Base-by-base conservation (phyloP, 2,113 vertebrate species). In the Sinocyclocheilus rhinocerous region DNA sequence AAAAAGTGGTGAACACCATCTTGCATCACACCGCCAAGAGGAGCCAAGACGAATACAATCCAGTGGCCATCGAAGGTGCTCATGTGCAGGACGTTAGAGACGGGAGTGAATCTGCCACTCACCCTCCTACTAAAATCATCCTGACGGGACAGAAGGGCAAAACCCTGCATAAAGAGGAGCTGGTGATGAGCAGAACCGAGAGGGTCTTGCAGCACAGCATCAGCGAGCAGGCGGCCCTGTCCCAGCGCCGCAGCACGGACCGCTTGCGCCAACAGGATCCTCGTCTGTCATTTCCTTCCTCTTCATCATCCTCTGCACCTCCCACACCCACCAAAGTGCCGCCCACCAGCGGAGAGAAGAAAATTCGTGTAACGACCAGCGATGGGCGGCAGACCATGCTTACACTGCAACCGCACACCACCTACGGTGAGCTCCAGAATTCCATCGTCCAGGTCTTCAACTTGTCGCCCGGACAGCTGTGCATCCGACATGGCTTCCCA, bases 1-100 rank as follows among this genome's bases (percentile, higher is more conserved):
- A 99, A 93, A 99, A 99, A 89, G 98, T 99, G 85, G 98, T 99
- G 81, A 97, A 98, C 93, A 99, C 97, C 67, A 99, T 99, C 92
- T 90, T 99, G 89, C 97, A 98, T 90, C 97, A 99, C 92, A 99
- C 98, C 6, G 98, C 98, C 92, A 98, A 98, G 94, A 98, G 96
- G 93, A 98, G 97, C 92, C 97, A 97, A 0, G 97, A 97, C 33
- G 97, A 99, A 87, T 99, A 99, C 90, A 97, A 97, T 76, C 98
- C 98, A 13, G 97, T 99, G 90, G 95, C 96, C 87, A 96, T 98
- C 0, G 97, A 97, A 73, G 96, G 97, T 57, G 97, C 97, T 89
- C 98, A 98, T 0, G 95, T 92, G 67, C 97, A 95, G 87, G 96
- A 96, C 72, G 36, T 7, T 7, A 42, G 42, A 42, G 42, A 42